Conservation (phyloP, 2,888 invertebrate genomes). For the Megalurothrips usitatus region DNA sequence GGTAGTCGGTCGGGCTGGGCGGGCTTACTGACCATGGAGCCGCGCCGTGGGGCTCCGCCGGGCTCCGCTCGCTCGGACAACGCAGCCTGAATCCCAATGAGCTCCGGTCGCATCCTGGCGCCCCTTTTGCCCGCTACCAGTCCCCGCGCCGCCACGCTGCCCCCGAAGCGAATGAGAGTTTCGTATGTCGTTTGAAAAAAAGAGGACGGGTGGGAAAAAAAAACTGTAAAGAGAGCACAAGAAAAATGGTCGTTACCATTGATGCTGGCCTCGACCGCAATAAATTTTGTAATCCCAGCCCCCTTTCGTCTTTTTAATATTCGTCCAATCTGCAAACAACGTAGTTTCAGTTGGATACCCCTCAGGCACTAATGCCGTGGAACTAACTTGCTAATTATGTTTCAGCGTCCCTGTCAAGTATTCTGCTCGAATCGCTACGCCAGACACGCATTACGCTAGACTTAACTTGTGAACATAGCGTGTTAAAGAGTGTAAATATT, state of each 20-base stretch:
- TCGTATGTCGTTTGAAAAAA: constrained; percentile 1
- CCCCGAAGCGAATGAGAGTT: background rate
- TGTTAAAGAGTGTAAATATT: too few species aligned
- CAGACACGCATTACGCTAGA: too few species aligned
- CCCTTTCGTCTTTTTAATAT: background rate
- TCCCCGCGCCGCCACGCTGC: background rate
- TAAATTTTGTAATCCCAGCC: background rate
- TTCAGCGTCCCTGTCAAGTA: too few species aligned
- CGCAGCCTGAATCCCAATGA: background rate
- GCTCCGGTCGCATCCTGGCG: background rate
- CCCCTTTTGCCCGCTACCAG: too few species aligned
- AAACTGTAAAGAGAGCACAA: background rate
- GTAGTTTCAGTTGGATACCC: too few species aligned
- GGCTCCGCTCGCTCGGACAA: background rate
- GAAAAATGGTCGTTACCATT: constrained; percentile 11
- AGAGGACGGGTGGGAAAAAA: background rate
- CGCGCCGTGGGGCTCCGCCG: background rate
- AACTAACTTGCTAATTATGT: too few species aligned
- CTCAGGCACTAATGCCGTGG: too few species aligned
- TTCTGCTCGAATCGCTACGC: too few species aligned
- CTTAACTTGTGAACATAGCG: too few species aligned
- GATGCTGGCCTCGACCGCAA: background rate
- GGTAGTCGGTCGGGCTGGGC: background rate
- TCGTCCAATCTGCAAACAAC: too few species aligned
- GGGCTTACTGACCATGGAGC: background rate